Conservation (phyloP, 2,113 vertebrate genomes). For the Leuciscus idus region DNA sequence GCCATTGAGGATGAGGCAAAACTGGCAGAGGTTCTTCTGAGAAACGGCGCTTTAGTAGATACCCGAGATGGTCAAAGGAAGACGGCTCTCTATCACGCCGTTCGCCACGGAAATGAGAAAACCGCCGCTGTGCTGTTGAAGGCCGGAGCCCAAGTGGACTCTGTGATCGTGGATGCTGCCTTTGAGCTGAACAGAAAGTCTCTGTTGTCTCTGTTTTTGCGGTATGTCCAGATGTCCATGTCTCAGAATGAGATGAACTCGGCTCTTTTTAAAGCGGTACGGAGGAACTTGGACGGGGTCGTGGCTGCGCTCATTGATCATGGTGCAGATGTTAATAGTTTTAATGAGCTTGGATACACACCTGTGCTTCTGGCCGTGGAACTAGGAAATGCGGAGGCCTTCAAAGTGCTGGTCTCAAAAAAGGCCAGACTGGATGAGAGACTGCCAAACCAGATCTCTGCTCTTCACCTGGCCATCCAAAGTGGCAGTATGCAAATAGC, state of each 20-base stretch:
- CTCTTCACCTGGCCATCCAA: conserved; percentile 76
- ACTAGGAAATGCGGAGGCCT: conserved; percentile 72
- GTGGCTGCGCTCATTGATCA: conserved; percentile 72
- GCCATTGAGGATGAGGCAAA: conserved; percentile 70
- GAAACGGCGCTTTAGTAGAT: conserved; percentile 66
- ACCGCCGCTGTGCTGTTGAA: conserved; percentile 65
- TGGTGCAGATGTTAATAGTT: conserved; percentile 70
- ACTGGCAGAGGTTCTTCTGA: conserved; percentile 71
- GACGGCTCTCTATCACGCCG: conserved; percentile 73
- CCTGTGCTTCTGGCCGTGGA: conserved; percentile 78
- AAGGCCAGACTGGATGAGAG: conserved; percentile 65
- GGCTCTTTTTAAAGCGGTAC: conserved; percentile 79
- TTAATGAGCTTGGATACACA: conserved; percentile 72
- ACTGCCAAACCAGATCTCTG: conserved; percentile 71
- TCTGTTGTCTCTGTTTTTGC: conserved; percentile 69
- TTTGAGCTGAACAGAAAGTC: conserved; percentile 69
- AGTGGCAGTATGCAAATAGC: conserved; percentile 68
- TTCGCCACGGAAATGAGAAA: conserved; percentile 68
- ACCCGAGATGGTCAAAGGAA: conserved; percentile 66
- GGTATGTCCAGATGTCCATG: conserved; percentile 60
- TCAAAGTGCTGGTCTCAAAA: conserved; percentile 68
- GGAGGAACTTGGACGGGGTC: conserved; percentile 68
- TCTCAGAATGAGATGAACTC: conserved; percentile 61
- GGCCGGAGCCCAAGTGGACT: conserved; percentile 63
- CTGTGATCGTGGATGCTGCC: conserved; percentile 61